Percentiles rank a stretch among this genome's conserved stretches.
Evolutionary conservation across 1,140 invertebrate species (phyloP).

Genomic region (Plodia interpunctella): DNA sequence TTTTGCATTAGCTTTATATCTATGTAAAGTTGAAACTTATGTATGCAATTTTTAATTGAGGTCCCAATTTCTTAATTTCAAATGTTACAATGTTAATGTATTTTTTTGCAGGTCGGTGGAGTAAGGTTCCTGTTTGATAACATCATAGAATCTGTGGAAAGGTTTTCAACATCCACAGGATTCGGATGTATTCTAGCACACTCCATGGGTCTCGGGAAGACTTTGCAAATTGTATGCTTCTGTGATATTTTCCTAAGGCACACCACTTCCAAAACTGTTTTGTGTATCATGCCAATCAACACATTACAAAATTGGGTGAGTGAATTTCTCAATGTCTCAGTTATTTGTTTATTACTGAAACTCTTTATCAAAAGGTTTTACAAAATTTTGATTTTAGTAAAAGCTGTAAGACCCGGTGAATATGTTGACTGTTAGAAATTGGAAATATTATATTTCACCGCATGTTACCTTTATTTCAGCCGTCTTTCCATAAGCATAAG

Average conservation of each 20-base stretch:
- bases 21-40: too few species aligned
- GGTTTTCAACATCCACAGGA: constrained; percentile 92
- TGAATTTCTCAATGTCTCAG: constrained; percentile 10
- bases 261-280: constrained; percentile 91
- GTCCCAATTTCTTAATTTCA: too few species aligned
- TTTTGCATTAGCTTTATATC: too few species aligned
- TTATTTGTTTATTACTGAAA: too few species aligned
- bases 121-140: constrained; percentile 98
- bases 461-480: too few species aligned
- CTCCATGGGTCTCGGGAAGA: constrained; percentile 99
- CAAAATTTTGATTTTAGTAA: too few species aligned
- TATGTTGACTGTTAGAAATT: too few species aligned
- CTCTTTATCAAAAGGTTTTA: too few species aligned
- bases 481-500: too few species aligned
- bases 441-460: too few species aligned
- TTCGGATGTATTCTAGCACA: constrained; percentile 99
- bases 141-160: constrained; percentile 93
- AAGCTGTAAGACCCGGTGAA: too few species aligned
- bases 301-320: constrained; percentile 97
- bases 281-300: constrained; percentile 99
- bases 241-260: constrained; percentile 96
- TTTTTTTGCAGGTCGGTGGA: constrained; percentile 89
- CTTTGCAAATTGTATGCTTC: constrained; percentile 97
- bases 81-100: constrained; percentile 12
- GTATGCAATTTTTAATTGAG: too few species aligned